Conservation (phyloP, 2,888 invertebrate genomes). For the Hydraecia micacea region DNA sequence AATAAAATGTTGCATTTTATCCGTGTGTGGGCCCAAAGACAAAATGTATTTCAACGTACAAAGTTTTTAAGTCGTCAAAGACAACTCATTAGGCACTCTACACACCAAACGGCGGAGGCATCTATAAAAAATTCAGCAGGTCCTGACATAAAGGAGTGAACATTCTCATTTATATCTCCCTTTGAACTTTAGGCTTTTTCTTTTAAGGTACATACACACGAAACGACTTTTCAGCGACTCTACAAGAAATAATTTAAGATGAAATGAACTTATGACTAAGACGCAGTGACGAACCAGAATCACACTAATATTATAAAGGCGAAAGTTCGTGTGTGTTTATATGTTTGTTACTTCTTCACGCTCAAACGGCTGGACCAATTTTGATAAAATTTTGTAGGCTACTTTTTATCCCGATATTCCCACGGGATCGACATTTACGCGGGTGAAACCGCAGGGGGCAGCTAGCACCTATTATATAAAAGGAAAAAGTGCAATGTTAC, state of each 20-base stretch:
- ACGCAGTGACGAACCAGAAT: slow-evolving; percentile 5
- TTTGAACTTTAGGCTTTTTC: slow-evolving; percentile 82
- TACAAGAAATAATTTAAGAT: slow-evolving; percentile 43
- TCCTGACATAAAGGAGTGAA: slow-evolving; percentile 74
- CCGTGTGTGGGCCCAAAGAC: slow-evolving; percentile 63
- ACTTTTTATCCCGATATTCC: too few species aligned
- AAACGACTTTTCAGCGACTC: slow-evolving; percentile 64
- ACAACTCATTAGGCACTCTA: slow-evolving; percentile 83
- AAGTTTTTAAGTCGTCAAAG: slow-evolving; percentile 80
- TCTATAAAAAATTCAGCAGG: slow-evolving; percentile 81
- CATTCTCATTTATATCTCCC: slow-evolving; percentile 79
- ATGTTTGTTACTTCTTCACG: too few species aligned
- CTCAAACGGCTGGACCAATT: too few species aligned
- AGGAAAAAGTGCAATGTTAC: slow-evolving; percentile 29
- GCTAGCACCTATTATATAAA: not conserved
- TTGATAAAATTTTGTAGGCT: too few species aligned
- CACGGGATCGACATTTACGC: too few species aligned
- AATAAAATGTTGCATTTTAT: slow-evolving; percentile 59
- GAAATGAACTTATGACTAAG: slow-evolving; percentile 43
- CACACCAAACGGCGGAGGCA: slow-evolving; percentile 77
- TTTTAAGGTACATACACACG: slow-evolving; percentile 73
- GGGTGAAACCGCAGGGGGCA: too few species aligned
- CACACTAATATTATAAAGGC: too few species aligned
- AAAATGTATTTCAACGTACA: slow-evolving; percentile 73
- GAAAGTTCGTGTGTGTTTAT: too few species aligned